Conservation (phyloP, 2,888 invertebrate genomes). For the Leptothorax acervorum region DNA sequence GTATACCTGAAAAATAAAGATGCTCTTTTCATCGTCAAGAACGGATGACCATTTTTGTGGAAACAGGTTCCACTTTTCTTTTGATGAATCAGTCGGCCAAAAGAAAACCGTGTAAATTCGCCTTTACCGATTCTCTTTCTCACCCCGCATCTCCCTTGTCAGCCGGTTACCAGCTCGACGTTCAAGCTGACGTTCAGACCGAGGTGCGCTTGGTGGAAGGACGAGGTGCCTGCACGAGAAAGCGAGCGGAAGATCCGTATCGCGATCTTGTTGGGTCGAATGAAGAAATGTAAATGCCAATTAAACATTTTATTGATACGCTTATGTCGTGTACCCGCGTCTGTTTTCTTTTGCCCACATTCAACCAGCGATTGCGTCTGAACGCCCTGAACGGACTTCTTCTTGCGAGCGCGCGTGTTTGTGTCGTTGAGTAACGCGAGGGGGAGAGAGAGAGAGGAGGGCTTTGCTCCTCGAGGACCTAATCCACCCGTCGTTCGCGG, state of each 20-base stretch:
- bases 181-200: conserved; percentile 27
- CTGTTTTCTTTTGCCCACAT: conserved; percentile 62
- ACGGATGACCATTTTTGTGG: background rate
- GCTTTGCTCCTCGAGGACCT: conserved; percentile 44
- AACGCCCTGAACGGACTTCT: background rate
- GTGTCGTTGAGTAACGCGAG: background rate
- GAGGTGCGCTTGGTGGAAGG: conserved; percentile 62
- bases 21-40: background rate
- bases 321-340: conserved; percentile 82
- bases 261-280: conserved; percentile 81
- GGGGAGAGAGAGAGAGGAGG: background rate
- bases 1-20: background rate
- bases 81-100: background rate
- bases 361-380: conserved; percentile 18
- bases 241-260: conserved; percentile 78
- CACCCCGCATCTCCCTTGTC: conserved; percentile 2
- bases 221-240: conserved; percentile 70
- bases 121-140: conserved; percentile 1
- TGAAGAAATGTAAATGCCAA: conserved; percentile 84
- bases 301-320: conserved; percentile 85
- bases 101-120: conserved; percentile 41
- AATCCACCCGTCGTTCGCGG: conserved; percentile 65
- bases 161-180: conserved; percentile 23
- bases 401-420: conserved; percentile 26
- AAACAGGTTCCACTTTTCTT: conserved; percentile 20